Evolutionary conservation across 2,888 invertebrate genomes (phyloP).

Genomic region (Periphyllus acericola): DNA sequence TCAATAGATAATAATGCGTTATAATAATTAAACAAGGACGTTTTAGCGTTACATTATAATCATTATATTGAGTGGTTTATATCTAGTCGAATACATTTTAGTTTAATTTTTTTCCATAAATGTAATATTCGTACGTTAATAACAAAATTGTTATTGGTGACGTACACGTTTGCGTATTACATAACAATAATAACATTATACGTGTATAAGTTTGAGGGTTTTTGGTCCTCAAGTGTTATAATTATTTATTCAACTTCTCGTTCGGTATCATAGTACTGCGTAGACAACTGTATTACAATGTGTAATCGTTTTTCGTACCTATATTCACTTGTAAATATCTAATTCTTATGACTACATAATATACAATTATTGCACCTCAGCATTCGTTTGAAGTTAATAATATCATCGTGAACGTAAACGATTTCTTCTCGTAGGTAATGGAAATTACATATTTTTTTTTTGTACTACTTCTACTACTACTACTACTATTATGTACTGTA

Average conservation of each 20-base stretch:
- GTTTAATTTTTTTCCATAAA: no score
- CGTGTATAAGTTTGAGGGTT: neutral
- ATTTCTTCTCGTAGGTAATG: neutral
- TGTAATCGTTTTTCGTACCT: neutral
- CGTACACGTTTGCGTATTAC: neutral
- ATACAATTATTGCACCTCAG: neutral
- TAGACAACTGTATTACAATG: slow-evolving; percentile 9
- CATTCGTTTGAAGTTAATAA: neutral
- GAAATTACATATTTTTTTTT: neutral
- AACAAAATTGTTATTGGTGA: neutral
- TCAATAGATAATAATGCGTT: neutral
- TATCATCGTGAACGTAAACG: neutral
- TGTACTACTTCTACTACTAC: neutral
- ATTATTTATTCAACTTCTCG: neutral
- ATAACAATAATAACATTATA: neutral
- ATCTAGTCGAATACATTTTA: neutral
- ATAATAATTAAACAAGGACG: neutral
- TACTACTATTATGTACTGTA: neutral
- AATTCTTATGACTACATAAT: neutral
- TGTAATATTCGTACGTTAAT: neutral
- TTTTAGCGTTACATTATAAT: slow-evolving; percentile 6
- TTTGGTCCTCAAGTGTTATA: slow-evolving; percentile 6
- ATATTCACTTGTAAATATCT: slow-evolving; percentile 30
- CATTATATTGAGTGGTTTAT: neutral
- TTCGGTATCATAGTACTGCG: neutral